Evolutionary conservation across 2,113 vertebrate genomes (phyloP).

Genomic region (Machaerirhynchus nigripectus): DNA sequence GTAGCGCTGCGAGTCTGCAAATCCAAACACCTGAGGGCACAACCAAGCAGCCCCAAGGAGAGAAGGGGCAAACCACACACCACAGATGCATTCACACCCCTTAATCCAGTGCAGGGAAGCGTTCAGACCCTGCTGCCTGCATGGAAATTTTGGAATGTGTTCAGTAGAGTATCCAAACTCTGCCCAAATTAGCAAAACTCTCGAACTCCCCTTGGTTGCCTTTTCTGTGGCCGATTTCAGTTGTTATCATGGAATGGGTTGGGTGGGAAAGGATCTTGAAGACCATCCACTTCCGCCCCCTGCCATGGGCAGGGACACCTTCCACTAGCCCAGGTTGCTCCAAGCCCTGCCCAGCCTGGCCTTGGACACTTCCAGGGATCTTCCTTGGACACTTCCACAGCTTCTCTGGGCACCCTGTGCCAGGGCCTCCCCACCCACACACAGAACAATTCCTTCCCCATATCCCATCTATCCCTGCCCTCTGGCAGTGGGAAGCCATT

Average conservation of each 20-base stretch:
- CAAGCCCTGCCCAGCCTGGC: accelerated
- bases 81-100: background rate
- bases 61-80: background rate
- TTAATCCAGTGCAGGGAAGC: background rate
- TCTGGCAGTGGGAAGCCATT: background rate
- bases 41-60: background rate
- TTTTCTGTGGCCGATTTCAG: background rate
- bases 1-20: background rate
- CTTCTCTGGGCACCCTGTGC: accelerated
- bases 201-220: background rate
- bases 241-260: background rate
- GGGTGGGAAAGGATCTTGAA: background rate
- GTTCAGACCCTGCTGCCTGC: background rate
- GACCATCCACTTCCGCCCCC: accelerated
- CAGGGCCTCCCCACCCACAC: accelerated
- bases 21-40: background rate
- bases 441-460: accelerated
- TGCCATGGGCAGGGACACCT: background rate
- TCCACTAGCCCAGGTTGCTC: accelerated
- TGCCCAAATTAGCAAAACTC: background rate
- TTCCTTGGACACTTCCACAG: background rate
- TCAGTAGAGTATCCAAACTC: background rate
- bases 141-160: background rate
- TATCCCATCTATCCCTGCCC: accelerated
- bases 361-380: background rate